Percentiles rank a stretch among this genome's conserved stretches.
These are phyloP conservation scores for Spongilla lacustris DNA, from an alignment of 37 sponge, comb jelly and placozoan genomes.

Conservation along the genomic window DNA sequence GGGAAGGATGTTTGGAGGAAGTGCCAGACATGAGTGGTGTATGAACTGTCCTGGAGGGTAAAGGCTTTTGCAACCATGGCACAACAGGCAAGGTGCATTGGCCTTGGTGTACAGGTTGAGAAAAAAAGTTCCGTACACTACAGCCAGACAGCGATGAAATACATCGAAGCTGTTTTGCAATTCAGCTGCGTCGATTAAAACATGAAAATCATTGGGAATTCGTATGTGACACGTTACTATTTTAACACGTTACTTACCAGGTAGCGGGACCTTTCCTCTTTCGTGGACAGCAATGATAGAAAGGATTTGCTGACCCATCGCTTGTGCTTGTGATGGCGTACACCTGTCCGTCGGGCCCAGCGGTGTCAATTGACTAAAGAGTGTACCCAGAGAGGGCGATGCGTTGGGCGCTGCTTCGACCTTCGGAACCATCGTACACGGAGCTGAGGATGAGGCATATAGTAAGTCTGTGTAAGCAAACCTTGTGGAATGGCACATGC, in stretches of 20 bases:
- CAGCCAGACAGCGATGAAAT: slow-evolving; percentile 77
- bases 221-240: neutral
- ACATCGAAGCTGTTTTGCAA: slow-evolving; percentile 77
- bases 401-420: slow-evolving; percentile 1
- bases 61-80: slow-evolving; percentile 73
- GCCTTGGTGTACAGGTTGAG: slow-evolving; percentile 79
- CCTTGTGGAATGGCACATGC: neutral
- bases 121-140: slow-evolving; percentile 77
- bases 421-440: slow-evolving; percentile 4
- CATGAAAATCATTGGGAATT: neutral
- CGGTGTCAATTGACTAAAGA: slow-evolving; percentile 49
- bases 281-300: slow-evolving; percentile 58
- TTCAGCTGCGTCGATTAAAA: slow-evolving; percentile 34
- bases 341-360: slow-evolving; percentile 74
- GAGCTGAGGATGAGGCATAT: neutral
- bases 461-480: neutral
- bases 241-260: slow-evolving; percentile 34
- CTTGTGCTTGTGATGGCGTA: slow-evolving; percentile 69
- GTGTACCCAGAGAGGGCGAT: neutral
- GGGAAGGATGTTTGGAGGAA: slow-evolving; percentile 66
- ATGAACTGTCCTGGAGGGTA: slow-evolving; percentile 83
- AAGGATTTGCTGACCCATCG: slow-evolving; percentile 75
- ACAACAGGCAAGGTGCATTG: slow-evolving; percentile 77
- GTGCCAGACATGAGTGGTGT: slow-evolving; percentile 72
- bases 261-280: slow-evolving; percentile 41